Evolutionary conservation across 2,113 vertebrate genomes (phyloP).

Genomic region (Dryoscopus gambensis): DNA sequence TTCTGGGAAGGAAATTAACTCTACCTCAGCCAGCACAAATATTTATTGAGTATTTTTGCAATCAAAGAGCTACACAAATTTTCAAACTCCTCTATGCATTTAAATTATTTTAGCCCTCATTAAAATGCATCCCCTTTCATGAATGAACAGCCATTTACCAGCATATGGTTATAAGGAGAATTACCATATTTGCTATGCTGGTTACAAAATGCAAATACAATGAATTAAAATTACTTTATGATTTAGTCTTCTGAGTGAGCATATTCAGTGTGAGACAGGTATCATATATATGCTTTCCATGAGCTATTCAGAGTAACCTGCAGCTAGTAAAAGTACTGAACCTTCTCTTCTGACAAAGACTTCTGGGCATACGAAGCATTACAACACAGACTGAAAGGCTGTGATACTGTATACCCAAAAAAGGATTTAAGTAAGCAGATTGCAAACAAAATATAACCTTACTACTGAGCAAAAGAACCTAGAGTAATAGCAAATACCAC

Average conservation of each 20-base stretch:
- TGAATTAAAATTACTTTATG: background rate
- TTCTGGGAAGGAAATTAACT: background rate
- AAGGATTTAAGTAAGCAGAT: background rate
- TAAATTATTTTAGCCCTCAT: background rate
- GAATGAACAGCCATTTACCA: background rate
- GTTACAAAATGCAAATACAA: background rate
- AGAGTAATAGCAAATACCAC: background rate
- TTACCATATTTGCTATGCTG: background rate
- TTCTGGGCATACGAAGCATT: background rate
- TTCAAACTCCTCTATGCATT: background rate
- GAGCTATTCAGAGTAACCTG: background rate
- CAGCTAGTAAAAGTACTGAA: background rate
- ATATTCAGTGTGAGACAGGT: background rate
- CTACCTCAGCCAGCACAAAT: background rate
- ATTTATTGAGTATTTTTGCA: background rate
- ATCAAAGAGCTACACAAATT: background rate
- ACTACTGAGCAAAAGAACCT: background rate
- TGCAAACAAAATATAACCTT: background rate
- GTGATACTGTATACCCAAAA: background rate
- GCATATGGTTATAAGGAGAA: background rate
- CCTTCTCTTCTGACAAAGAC: background rate
- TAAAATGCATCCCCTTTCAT: background rate
- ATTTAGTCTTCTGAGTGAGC: background rate
- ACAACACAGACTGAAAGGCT: background rate
- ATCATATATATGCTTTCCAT: background rate